Evolutionary conservation across 2,797 vertebrate species (phyloP), one percentile per base, ranked within the genome.

Genomic region (Alouatta caraya): DNA sequence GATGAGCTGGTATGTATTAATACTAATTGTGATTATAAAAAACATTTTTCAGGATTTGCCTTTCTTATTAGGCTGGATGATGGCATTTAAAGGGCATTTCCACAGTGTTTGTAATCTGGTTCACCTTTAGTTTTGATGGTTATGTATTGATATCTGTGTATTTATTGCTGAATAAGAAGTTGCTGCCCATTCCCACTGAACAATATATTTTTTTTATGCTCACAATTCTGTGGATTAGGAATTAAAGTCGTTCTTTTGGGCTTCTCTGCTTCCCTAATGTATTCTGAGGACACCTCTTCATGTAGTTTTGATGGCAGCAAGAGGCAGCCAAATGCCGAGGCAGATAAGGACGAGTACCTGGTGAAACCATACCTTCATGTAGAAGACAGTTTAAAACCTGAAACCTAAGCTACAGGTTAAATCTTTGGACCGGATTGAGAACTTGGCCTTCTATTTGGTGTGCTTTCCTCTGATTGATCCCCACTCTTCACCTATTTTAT

Each of bases 1-100:
- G 99, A 99, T 97, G 99, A 99, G 97, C 99, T 99, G 99, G 99
- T 99, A 98, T 98, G 99, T 93, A 48, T 37, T 24, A 50, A 78
- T 90, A 33, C 67, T 57, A 78, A 50, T 59, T 87, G 42, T 17
- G 59, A 50, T 90, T 33, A 11, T 1, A 28, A 57, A 81, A 85
- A 82, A 61, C 28, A 82, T 50, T 94, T 7, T 76, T 95, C 21
- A 87, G 67, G 22, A 14, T 85, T 82, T 93, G 33, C n/a, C 12
- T 94, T 88, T 87, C n/a, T 26, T 81, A 1, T 52, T 61, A 67
- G 87, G 75, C 33, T 91, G 21, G 37, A 46, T 76, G 84, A 80
- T 93, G 81, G 15, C 33, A 50, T 96, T 96, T 93, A 91, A 95
- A 73, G 78, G 79, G 44, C 33, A 73, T 84, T 96, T 94, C 78